phyloP scores from a whole-genome alignment of 2,113 vertebrate genomes.

The Elachura formosa region DNA sequence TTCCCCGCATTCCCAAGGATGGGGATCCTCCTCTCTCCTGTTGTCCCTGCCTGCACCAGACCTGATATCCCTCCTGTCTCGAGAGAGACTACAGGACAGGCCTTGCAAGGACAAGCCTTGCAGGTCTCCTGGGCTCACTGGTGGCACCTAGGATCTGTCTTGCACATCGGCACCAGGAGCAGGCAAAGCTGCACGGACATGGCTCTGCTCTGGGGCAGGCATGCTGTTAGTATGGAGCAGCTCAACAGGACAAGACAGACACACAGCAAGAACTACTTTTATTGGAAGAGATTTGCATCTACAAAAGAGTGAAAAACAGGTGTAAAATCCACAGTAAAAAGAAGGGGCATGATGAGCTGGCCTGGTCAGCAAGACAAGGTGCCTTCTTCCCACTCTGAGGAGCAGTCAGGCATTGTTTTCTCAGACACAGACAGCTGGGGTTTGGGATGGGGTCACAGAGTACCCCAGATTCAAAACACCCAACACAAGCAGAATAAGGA shows the following conservation, averaged over 20 bases:
- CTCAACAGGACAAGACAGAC: neutral
- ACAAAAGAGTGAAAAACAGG: slow-evolving; percentile 74
- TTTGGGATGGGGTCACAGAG: neutral
- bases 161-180: fast-evolving
- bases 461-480: neutral
- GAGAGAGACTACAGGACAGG: neutral
- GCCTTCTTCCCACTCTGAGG: neutral
- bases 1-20: neutral
- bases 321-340: slow-evolving; percentile 66
- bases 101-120: neutral
- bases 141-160: neutral
- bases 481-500: neutral
- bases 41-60: neutral
- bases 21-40: neutral
- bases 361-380: neutral
- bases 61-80: fast-evolving
- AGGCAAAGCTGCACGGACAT: fast-evolving
- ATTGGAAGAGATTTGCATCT: slow-evolving; percentile 66
- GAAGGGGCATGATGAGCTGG: neutral
- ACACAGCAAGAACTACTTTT: slow-evolving; percentile 56
- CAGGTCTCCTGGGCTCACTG: neutral
- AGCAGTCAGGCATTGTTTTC: neutral
- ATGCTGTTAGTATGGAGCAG: fast-evolving
- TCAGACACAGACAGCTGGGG: neutral
- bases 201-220: fast-evolving